Evolutionary conservation across 2,113 vertebrate genomes (phyloP).

Genomic region (Anser brachyrhynchus): DNA sequence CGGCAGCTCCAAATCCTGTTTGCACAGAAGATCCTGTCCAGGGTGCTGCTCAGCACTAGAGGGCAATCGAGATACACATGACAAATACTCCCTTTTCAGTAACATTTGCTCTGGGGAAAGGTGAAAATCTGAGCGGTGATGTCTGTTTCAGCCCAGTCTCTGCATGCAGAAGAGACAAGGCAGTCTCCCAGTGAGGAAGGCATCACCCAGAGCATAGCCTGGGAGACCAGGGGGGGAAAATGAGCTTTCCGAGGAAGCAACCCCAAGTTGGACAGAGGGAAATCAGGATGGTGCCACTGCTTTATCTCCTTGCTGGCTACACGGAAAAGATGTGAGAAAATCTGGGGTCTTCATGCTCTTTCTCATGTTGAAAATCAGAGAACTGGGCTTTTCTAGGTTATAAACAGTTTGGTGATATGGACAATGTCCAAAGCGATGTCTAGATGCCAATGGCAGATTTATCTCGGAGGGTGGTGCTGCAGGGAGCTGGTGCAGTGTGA

Average conservation of each 20-base stretch:
- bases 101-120: neutral
- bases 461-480: neutral
- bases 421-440: neutral
- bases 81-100: neutral
- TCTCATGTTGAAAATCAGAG: neutral
- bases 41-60: constrained; percentile 42
- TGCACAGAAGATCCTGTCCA: neutral
- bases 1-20: neutral
- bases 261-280: neutral
- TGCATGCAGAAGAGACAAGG: neutral
- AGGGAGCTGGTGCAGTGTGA: neutral
- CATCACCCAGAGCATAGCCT: neutral
- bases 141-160: neutral
- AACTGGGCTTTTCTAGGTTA: neutral
- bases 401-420: neutral
- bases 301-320: neutral
- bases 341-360: neutral
- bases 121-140: neutral
- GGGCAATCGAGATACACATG: constrained; percentile 54
- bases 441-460: neutral
- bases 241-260: neutral
- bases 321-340: neutral
- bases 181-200: neutral
- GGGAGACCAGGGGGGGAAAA: neutral
- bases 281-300: neutral